Evolutionary conservation across 30 jellyfish, hydroid and myxozoan species (phyloP), one percentile per base, ranked within the genome.

Genomic region (Haliclystus octoradiatus): DNA sequence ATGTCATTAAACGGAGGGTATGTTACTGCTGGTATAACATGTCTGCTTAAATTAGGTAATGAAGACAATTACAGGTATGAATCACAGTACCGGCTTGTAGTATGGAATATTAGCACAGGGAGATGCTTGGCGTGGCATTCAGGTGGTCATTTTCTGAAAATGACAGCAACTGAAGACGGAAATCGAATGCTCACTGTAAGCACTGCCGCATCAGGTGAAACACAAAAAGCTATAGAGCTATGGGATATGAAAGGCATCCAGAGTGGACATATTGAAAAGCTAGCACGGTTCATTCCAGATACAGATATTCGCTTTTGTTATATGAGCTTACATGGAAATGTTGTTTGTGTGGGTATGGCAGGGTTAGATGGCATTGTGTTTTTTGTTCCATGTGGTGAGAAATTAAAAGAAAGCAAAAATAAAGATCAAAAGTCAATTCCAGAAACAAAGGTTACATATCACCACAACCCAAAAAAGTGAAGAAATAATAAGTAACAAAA

Each of bases 221-320:
- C 62, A 5, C 35, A 73, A 2, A 84, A 84, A 47, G 50, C 84
- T 5, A 7, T 77, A 3, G 87, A 63, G 9, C 49, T 84, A 34
- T 77, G 76, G 89, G 93, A 84, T 52, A 34, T 72, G 63, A 33
- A 88, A 23, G 24, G 47, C 22, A 64, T 84, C 15, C 34, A 53
- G 23, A 50, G 68, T 24, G 80, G 84, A 4, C 62, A 75, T 26
- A 13, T 84, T 27, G 47, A 2, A 31, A 33, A 27, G 50, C 33
- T 75, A 0, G 95, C 88, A 9, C 32, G 52, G 31, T 71, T 84
- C 76, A 53, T 77, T 33, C 95, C 95, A 4, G 95, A 84, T 34
- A 72, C 88, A 27, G 93, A 71, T 65, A 51, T 66, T 26, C 76
- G 95, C 30, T 77, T 84, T 69, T 14, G 60, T 19, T 29, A 77